Evolutionary conservation across 2,888 invertebrate species (phyloP).

Genomic region (Acleris sparsana): DNA sequence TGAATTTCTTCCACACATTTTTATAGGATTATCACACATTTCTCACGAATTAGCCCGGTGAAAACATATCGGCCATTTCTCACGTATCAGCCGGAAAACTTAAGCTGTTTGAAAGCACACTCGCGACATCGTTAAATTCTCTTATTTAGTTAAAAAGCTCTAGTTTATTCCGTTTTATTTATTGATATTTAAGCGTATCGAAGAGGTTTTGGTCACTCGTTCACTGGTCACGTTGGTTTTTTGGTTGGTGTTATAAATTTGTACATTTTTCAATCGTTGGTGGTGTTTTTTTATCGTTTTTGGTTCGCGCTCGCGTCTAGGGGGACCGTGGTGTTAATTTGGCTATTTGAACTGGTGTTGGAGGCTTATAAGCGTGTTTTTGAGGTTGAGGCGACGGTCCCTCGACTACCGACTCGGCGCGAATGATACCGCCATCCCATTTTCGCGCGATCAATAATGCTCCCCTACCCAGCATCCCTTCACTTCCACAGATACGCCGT

Average conservation of each 20-base stretch:
- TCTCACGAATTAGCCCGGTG: conserved; percentile 62
- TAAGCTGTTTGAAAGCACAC: conserved; percentile 41
- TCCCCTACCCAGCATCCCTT: conserved; percentile 83
- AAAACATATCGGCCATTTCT: conserved; percentile 66
- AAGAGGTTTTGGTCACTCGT: conserved; percentile 40
- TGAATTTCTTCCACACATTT: conserved; percentile 62
- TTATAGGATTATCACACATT: conserved; percentile 59
- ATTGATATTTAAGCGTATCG: conserved; percentile 47
- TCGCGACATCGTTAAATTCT: conserved; percentile 39
- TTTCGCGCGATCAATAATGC: conserved; percentile 83
- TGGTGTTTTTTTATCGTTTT: conserved; percentile 38
- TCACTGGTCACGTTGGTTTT: conserved; percentile 49
- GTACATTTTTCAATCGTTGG: conserved; percentile 38
- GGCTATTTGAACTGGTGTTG: conserved; percentile 58
- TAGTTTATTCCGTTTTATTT: conserved; percentile 20
- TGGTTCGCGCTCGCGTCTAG: conserved; percentile 41
- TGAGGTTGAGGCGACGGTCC: conserved; percentile 67
- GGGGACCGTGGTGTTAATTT: conserved; percentile 49
- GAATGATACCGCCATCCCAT: conserved; percentile 81
- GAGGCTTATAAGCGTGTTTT: conserved; percentile 72
- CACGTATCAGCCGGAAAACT: conserved; percentile 40
- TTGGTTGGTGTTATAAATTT: conserved; percentile 45
- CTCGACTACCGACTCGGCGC: conserved; percentile 79
- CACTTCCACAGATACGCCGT: conserved; percentile 62
- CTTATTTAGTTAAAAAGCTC: conserved; percentile 38